These are phyloP conservation scores for Zophobas morio DNA, from an alignment of 1,140 invertebrate species.

Conservation along the genomic window DNA sequence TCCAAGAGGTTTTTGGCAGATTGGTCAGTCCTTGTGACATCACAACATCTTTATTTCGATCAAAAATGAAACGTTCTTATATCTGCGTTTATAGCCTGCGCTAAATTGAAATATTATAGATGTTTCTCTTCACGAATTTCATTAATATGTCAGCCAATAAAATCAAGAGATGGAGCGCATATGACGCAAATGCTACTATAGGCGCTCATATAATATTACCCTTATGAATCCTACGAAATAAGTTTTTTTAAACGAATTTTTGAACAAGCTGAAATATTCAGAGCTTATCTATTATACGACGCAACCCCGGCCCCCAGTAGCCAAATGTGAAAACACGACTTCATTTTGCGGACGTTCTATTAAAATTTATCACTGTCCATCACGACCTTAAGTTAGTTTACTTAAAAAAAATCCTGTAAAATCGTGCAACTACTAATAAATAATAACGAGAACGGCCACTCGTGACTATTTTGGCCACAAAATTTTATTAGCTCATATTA, in stretches of 20 bases:
- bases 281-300: constrained; percentile 23
- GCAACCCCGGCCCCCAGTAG: background rate
- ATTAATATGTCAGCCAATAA: constrained; percentile 16
- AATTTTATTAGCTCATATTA: no score
- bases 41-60: constrained; percentile 18
- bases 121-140: constrained; percentile 15
- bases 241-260: constrained; percentile 29
- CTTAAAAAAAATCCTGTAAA: constrained; percentile 3
- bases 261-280: constrained; percentile 26
- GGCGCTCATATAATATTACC: constrained; percentile 6
- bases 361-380: constrained; percentile 20
- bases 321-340: constrained; percentile 16
- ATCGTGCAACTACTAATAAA: background rate
- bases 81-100: constrained; percentile 5
- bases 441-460: no score
- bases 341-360: constrained; percentile 25
- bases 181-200: background rate
- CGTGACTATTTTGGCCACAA: no score
- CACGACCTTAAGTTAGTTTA: background rate
- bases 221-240: background rate
- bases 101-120: constrained; percentile 28
- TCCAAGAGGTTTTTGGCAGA: constrained; percentile 39
- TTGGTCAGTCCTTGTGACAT: constrained; percentile 10
- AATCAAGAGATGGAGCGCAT: constrained; percentile 15
- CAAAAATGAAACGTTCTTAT: constrained; percentile 12